Percentiles rank a stretch among this genome's conserved stretches.
Evolutionary conservation across 2,797 vertebrate genomes (phyloP).

Genomic region (Choloepus didactylus): DNA sequence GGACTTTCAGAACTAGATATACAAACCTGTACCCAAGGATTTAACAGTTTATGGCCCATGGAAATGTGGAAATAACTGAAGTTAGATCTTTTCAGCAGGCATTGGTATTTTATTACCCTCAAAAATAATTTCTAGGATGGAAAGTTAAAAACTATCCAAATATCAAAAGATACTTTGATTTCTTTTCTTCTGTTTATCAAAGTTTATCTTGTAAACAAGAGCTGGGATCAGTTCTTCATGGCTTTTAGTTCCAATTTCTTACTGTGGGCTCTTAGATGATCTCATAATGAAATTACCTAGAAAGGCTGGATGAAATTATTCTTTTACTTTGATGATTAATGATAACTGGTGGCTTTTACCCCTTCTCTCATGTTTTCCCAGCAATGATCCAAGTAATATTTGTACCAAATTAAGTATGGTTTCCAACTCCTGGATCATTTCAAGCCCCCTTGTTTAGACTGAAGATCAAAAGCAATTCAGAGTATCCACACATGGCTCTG

Average conservation of each 20-base stretch:
- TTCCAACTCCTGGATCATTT: slow-evolving; percentile 35
- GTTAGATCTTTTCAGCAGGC: slow-evolving; percentile 38
- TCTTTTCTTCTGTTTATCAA: slow-evolving; percentile 37
- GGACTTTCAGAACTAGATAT: neutral
- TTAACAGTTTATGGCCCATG: neutral
- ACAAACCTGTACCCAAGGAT: slow-evolving; percentile 33
- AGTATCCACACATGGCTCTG: neutral
- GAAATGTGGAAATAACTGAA: slow-evolving; percentile 58
- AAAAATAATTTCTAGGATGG: slow-evolving; percentile 58
- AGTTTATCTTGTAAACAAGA: slow-evolving; percentile 45
- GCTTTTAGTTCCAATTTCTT: slow-evolving; percentile 3
- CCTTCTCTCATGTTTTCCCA: neutral
- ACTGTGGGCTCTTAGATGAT: neutral
- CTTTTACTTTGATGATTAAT: slow-evolving; percentile 52
- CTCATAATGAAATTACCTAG: slow-evolving; percentile 9
- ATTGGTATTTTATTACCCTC: slow-evolving; percentile 39
- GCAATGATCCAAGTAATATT: slow-evolving; percentile 29
- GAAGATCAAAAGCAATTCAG: slow-evolving; percentile 46
- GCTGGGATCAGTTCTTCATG: neutral
- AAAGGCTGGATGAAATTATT: neutral
- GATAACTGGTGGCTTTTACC: neutral
- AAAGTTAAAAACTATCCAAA: slow-evolving; percentile 63
- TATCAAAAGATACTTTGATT: slow-evolving; percentile 39
- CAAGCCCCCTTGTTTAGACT: neutral
- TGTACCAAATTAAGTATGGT: neutral